phyloP scores from a whole-genome alignment of 2,888 invertebrate species.

The Pachymerium ferrugineum region DNA sequence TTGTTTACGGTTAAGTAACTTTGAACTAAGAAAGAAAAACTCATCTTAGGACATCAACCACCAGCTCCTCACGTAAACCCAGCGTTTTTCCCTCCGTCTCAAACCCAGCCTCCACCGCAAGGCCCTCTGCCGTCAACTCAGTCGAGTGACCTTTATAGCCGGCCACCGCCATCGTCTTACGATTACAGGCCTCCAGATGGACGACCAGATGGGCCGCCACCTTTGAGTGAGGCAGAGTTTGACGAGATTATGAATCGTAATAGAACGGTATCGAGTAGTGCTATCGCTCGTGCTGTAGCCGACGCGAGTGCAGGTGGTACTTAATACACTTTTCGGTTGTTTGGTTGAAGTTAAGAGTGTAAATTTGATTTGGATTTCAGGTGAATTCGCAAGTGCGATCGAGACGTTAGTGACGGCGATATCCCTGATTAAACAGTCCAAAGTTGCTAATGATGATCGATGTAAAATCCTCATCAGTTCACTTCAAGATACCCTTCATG shows the following conservation, averaged over 20 bases:
- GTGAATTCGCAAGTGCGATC: conserved; percentile 96
- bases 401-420: conserved; percentile 98
- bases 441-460: conserved; percentile 90
- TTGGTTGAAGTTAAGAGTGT: not conserved
- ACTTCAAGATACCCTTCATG: conserved; percentile 91
- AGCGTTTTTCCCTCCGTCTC: conserved; percentile 82
- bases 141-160: conserved; percentile 51
- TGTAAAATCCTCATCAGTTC: conserved; percentile 97
- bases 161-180: conserved; percentile 43
- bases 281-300: conserved; percentile 93
- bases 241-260: conserved; percentile 98
- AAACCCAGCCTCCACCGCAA: conserved; percentile 54
- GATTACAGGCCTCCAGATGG: conserved; percentile 38
- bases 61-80: conserved; percentile 93
- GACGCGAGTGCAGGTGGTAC: conserved; percentile 79
- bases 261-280: conserved; percentile 93
- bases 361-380: conserved; percentile 43
- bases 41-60: conserved; percentile 40
- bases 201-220: conserved; percentile 35
- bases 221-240: conserved; percentile 79
- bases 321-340: not conserved
- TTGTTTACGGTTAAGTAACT: too few species aligned
- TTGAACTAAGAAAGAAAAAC: too few species aligned
- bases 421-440: conserved; percentile 95
- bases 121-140: conserved; percentile 52